Percentiles rank a stretch among this genome's conserved stretches.
phyloP scores from a whole-genome alignment of 2,888 invertebrate genomes.

The Hypolimnas misippus region DNA sequence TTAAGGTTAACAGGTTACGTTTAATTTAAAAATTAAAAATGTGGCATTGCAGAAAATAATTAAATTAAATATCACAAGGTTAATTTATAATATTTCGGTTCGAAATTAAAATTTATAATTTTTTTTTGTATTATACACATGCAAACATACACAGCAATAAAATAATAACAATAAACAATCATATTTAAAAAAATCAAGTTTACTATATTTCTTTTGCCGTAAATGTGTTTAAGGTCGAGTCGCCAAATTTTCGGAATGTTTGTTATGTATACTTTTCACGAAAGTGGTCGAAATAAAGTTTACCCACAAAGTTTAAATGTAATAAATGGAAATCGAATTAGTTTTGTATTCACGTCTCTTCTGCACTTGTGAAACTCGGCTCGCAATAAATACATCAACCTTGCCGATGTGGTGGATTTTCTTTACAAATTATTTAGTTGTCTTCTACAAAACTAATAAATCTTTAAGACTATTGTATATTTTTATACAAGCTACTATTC shows the following conservation, averaged over 20 bases:
- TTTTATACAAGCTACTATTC: too few relatives aligned
- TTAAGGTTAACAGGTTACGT: background rate
- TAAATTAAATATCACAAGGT: background rate
- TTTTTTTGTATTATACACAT: background rate
- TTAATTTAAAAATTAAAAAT: conserved; percentile 7
- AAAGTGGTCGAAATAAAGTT: background rate
- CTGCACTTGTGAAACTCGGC: conserved; percentile 27
- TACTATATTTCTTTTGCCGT: too few relatives aligned
- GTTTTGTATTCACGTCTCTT: conserved; percentile 28
- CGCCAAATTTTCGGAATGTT: background rate
- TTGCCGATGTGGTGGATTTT: conserved; percentile 52
- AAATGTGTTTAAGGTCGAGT: too few relatives aligned
- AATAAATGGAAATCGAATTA: conserved; percentile 25
- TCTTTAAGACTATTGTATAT: background rate
- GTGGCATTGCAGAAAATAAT: conserved; percentile 7
- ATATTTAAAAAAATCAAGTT: too few relatives aligned
- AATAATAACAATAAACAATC: too few relatives aligned
- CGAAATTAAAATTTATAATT: background rate
- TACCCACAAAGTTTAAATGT: background rate
- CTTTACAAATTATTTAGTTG: conserved; percentile 48
- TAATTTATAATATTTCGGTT: background rate
- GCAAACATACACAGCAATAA: background rate
- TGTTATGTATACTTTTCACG: background rate
- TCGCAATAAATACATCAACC: conserved; percentile 36
- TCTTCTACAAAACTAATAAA: conserved; percentile 28